phyloP scores from a whole-genome alignment of 2,888 invertebrate species.

The Coelopa pilipes region DNA sequence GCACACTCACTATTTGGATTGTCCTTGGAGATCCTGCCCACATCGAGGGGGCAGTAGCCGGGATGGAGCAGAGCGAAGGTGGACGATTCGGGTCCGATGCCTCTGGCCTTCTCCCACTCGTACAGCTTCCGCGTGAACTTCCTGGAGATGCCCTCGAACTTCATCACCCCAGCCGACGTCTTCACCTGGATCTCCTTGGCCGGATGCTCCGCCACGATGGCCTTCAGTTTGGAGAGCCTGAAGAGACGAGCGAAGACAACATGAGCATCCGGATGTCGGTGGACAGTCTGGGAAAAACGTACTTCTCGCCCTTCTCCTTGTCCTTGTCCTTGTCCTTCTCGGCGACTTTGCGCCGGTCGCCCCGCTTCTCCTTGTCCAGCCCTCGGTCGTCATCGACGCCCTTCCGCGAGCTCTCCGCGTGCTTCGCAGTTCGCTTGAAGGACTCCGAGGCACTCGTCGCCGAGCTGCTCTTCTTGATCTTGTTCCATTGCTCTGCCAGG shows the following conservation, averaged over 20 bases:
- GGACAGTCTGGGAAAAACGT: not conserved
- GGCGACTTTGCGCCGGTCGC: slow-evolving; percentile 73
- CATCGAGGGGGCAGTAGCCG: slow-evolving; percentile 67
- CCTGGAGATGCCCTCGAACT: slow-evolving; percentile 87
- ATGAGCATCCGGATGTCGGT: not conserved
- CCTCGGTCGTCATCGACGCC: slow-evolving; percentile 66
- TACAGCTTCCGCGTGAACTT: slow-evolving; percentile 90
- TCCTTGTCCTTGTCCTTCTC: slow-evolving; percentile 74
- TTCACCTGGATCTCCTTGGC: slow-evolving; percentile 82
- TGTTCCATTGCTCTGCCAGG: slow-evolving; percentile 81
- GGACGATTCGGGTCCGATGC: slow-evolving; percentile 86
- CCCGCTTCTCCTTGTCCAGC: slow-evolving; percentile 70
- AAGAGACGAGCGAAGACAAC: not conserved
- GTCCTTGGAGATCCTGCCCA: slow-evolving; percentile 62
- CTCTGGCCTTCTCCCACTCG: slow-evolving; percentile 91
- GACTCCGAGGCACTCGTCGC: slow-evolving; percentile 64
- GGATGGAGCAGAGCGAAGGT: slow-evolving; percentile 82
- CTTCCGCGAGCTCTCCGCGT: slow-evolving; percentile 51
- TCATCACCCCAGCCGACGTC: slow-evolving; percentile 84
- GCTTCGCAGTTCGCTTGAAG: slow-evolving; percentile 56
- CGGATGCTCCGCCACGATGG: slow-evolving; percentile 70
- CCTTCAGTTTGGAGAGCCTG: slow-evolving; percentile 65
- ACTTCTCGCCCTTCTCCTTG: slow-evolving; percentile 71
- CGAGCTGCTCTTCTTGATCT: slow-evolving; percentile 75
- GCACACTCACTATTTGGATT: slow-evolving; percentile 53